Evolutionary conservation across 1,140 invertebrate species (phyloP).

Genomic region (honey bee (Apis mellifera)): Amel_HAv3.1 CM009946.2:6408001-6408500

Average conservation of each 20-base stretch:
- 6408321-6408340: background rate
- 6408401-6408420: background rate
- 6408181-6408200: too few species aligned
- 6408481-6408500: background rate
- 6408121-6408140: too few species aligned
- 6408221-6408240: too few species aligned
- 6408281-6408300: background rate
- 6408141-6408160: too few species aligned
- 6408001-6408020: constrained; percentile 15
- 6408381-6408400: background rate
- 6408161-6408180: too few species aligned
- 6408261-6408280: too few species aligned
- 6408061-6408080: background rate
- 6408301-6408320: too few species aligned
- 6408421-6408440: constrained; percentile 3
- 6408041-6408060: background rate
- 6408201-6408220: too few species aligned
- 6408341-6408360: constrained; percentile 16
- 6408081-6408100: background rate
- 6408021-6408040: background rate
- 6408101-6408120: background rate
- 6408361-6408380: background rate
- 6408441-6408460: constrained; percentile 18
- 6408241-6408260: too few species aligned
- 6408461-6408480: background rate